A percentile compares a stretch with the other conserved stretches of the same genome.
phyloP scores from a whole-genome alignment of 2,888 invertebrate species.

The Drosophila vallismaia region DNA sequence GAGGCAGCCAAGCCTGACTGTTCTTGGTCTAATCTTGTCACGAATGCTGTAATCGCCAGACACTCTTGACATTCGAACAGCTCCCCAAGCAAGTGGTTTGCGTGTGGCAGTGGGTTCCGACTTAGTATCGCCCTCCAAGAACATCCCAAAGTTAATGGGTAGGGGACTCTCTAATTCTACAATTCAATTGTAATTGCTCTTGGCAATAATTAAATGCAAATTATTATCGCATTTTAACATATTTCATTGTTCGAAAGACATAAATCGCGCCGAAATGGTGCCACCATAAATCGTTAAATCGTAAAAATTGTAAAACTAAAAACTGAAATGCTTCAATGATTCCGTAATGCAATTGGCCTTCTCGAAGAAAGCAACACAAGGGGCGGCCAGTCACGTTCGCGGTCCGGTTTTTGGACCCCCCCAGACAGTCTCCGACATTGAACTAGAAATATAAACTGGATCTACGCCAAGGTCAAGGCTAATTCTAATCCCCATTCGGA shows the following conservation, averaged over 20 bases:
- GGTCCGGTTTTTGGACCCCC: constrained; percentile 4
- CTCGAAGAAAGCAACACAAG: constrained; percentile 45
- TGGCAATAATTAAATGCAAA: constrained; percentile 65
- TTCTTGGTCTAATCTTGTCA: constrained; percentile 72
- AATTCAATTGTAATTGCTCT: constrained; percentile 36
- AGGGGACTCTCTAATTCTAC: no score
- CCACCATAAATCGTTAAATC: not conserved
- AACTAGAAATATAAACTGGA: constrained; percentile 19
- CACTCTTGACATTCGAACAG: constrained; percentile 13
- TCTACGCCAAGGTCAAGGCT: constrained; percentile 19
- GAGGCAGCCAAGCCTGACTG: constrained; percentile 45
- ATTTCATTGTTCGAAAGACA: constrained; percentile 38
- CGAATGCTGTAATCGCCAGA: constrained; percentile 45
- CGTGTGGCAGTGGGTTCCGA: not conserved
- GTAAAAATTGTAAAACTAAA: constrained; percentile 14
- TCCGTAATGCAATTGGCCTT: constrained; percentile 24
- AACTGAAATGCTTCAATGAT: constrained; percentile 53
- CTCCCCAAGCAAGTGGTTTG: constrained; percentile 4
- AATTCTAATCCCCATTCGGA: no score
- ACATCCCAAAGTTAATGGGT: no score
- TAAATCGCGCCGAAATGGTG: constrained; percentile 8
- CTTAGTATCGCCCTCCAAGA: not conserved
- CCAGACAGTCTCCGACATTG: constrained; percentile 43
- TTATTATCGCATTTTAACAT: constrained; percentile 19
- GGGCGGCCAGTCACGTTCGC: constrained; percentile 35